Evolutionary conservation across 30 jellyfish, hydroid and myxozoan species (phyloP), one percentile per base, ranked within the genome.

Genomic region (Aurelia coerulea): DNA sequence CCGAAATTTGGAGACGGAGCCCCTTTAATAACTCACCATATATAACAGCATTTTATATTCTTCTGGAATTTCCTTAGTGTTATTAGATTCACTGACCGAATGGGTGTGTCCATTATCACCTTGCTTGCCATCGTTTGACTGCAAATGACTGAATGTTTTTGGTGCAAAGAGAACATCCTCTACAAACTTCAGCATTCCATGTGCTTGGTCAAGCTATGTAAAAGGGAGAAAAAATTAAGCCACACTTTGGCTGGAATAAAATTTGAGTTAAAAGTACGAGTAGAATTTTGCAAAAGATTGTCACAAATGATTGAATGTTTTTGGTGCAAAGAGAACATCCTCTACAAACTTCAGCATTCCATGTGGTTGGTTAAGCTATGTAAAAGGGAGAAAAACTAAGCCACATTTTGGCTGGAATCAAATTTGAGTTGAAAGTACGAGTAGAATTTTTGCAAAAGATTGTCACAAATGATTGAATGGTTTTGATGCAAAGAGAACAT

Each of bases 281-380:
- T 9, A 46, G 56, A 7, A 46, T 46, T 37, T 46, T 46, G 56
- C 14, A 46, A 46, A 46, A 4, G 13, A 46, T 23, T 23, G 29
- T 23, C 29, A 23, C 29, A 23, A 23, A 23, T 23, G 87, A 1
- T 23, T 23, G 29, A 23, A 23, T 23, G 29, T 23, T 23, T 23
- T 23, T 23, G 29, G 90, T 2, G 97, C 95, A 56, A 95, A 80
- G 66, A 95, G 46, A 52, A 81, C 94, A 14, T 94, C 88, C 56
- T 95, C 97, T 18, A 95, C 83, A 79, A 58, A 95, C 42, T 81
- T 89, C 68, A 95, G 76, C 99, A 95, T 95, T 14, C 97, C 97
- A 65, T 80, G 84, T 14, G 99, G 97, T 90, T 95, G 99, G 16
- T 95, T 96, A 80, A 64, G 86, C 99, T 94, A 65, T 56, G 72